Conservation (phyloP, 2,113 vertebrate species). For the Loxodonta africana region DNA sequence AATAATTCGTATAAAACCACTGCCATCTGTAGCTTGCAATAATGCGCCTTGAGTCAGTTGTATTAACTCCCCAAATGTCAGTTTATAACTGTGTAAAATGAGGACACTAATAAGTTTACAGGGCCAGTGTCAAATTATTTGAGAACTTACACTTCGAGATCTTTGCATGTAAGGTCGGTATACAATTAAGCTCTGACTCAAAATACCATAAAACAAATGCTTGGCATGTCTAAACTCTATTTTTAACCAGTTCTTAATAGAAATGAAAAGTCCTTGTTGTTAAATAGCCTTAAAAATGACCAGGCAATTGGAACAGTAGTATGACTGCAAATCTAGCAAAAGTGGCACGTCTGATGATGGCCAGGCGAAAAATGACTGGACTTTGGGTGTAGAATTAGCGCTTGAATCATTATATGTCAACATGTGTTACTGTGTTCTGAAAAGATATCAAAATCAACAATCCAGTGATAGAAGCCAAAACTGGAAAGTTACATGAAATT, state of each 20-base stretch:
- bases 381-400: background rate
- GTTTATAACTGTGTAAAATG: constrained; percentile 18
- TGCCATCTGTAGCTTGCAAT: background rate
- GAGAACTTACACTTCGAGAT: constrained; percentile 25
- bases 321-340: constrained; percentile 12
- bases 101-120: constrained; percentile 51
- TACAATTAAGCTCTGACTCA: background rate
- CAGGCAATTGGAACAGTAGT: background rate
- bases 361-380: background rate
- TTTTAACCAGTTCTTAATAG: background rate
- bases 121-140: background rate
- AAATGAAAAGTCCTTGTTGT: background rate
- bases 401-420: background rate
- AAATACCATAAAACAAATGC: constrained; percentile 15
- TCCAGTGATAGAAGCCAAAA: background rate
- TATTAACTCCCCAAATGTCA: constrained; percentile 43
- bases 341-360: background rate
- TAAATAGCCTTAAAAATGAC: background rate
- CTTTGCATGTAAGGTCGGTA: background rate
- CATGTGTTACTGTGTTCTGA: background rate
- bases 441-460: background rate
- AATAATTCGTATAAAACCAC: constrained; percentile 15
- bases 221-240: background rate
- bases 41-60: background rate
- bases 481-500: constrained; percentile 9